phyloP scores from a whole-genome alignment of 1,140 invertebrate genomes.

The Drosophila cardini region DNA sequence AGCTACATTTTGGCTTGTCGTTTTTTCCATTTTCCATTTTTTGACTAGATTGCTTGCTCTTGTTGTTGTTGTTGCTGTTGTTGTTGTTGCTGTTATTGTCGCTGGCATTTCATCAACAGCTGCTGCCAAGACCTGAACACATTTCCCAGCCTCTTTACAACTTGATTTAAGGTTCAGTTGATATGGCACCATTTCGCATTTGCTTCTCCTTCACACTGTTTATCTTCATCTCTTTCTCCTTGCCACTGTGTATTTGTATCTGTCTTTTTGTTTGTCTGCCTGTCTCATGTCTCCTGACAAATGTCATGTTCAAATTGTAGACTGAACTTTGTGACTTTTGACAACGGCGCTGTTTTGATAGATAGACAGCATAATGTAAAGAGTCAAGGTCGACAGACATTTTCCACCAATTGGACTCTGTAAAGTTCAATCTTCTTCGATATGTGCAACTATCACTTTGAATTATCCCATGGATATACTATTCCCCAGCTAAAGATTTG shows the following conservation, averaged over 20 bases:
- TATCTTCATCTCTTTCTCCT: constrained; percentile 13
- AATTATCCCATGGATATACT: constrained; percentile 4
- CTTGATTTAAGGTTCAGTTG: constrained; percentile 81
- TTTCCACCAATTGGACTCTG: constrained; percentile 6
- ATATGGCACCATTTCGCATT: constrained; percentile 60
- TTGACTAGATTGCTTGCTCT: constrained; percentile 24
- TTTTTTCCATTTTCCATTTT: constrained; percentile 40
- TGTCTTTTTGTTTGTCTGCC: neutral
- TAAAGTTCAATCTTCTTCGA: constrained; percentile 25
- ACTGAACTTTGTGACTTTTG: constrained; percentile 76
- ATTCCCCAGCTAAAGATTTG: neutral
- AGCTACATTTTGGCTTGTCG: constrained; percentile 67
- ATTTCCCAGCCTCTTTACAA: constrained; percentile 73
- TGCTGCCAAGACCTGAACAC: constrained; percentile 58
- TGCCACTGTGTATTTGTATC: neutral
- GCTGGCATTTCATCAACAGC: constrained; percentile 75
- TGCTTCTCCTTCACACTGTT: constrained; percentile 13
- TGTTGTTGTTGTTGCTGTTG: constrained; percentile 32
- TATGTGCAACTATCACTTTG: constrained; percentile 4
- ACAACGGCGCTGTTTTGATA: constrained; percentile 56
- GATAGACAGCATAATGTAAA: constrained; percentile 62
- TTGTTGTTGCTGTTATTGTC: constrained; percentile 63
- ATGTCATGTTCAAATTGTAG: constrained; percentile 80
- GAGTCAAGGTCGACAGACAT: constrained; percentile 61
- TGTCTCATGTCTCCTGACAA: constrained; percentile 64